These are phyloP conservation scores for Mirounga angustirostris DNA, from an alignment of 2,113 vertebrate species.

Conservation along the genomic window DNA sequence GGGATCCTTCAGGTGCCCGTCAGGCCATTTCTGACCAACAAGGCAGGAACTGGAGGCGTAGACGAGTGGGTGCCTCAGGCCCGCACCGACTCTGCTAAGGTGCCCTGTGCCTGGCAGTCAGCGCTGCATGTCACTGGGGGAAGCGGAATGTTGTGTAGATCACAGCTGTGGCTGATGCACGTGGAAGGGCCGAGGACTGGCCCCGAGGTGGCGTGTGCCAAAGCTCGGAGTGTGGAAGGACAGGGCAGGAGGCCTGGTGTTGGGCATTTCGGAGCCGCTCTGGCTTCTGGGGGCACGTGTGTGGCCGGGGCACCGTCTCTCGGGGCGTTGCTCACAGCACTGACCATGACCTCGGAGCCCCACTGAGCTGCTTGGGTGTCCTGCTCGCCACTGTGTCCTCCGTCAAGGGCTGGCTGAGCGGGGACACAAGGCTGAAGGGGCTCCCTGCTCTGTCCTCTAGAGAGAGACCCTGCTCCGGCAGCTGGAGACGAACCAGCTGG, in stretches of 20 bases:
- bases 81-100: accelerated
- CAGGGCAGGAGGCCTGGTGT: neutral
- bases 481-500: slow-evolving; percentile 98
- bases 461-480: slow-evolving; percentile 97
- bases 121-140: accelerated
- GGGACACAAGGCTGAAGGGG: neutral
- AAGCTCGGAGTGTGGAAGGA: neutral
- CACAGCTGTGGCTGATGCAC: neutral
- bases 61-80: accelerated
- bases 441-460: slow-evolving; percentile 82
- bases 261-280: accelerated
- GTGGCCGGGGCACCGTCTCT: accelerated
- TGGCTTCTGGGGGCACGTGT: neutral
- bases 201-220: neutral
- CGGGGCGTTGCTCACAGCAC: accelerated
- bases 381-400: accelerated
- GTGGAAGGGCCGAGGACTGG: neutral
- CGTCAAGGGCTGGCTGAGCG: accelerated
- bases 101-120: neutral
- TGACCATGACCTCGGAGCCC: accelerated
- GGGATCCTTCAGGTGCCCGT: neutral
- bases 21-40: neutral
- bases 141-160: no score
- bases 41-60: accelerated
- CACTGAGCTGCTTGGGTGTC: accelerated